Percentiles rank a stretch among this genome's conserved stretches.
These are phyloP conservation scores for Latheticus oryzae DNA, from an alignment of 2,888 invertebrate genomes.

Conservation along the genomic window DNA sequence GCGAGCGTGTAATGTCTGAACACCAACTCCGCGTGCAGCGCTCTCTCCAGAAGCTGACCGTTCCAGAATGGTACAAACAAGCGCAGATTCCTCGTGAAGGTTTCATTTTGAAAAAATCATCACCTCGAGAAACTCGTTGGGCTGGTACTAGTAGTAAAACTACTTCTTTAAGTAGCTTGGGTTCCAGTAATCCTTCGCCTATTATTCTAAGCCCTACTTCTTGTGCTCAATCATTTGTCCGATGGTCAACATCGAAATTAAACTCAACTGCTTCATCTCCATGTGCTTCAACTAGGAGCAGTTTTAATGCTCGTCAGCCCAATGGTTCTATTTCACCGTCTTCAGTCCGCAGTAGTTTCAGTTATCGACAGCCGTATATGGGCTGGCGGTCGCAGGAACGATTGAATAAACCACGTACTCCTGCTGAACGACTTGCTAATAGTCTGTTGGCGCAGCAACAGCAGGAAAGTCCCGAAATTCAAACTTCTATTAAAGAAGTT, in stretches of 20 bases:
- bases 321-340: conserved; percentile 74
- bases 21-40: conserved; percentile 94
- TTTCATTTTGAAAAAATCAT: conserved; percentile 82
- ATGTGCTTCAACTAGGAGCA: conserved; percentile 79
- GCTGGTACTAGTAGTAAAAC: conserved; percentile 78
- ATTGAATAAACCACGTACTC: conserved; percentile 82
- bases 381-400: conserved; percentile 91
- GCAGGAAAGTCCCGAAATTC: conserved; percentile 73
- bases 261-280: conserved; percentile 81
- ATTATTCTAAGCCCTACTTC: conserved; percentile 63
- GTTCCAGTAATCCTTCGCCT: conserved; percentile 63
- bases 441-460: conserved; percentile 67
- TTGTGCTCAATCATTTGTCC: conserved; percentile 67
- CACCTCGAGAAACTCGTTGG: conserved; percentile 68
- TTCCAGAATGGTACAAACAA: conserved; percentile 92
- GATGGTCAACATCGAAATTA: conserved; percentile 81
- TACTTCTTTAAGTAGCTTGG: conserved; percentile 84
- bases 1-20: conserved; percentile 88
- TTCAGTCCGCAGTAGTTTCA: conserved; percentile 80
- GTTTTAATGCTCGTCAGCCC: conserved; percentile 72
- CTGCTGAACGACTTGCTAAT: conserved; percentile 84
- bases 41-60: conserved; percentile 91
- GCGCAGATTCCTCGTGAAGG: conserved; percentile 81
- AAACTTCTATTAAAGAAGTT: conserved; percentile 90
- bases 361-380: conserved; percentile 88